phyloP scores from a whole-genome alignment of 2,113 vertebrate genomes.

The Regulus satrapa region DNA sequence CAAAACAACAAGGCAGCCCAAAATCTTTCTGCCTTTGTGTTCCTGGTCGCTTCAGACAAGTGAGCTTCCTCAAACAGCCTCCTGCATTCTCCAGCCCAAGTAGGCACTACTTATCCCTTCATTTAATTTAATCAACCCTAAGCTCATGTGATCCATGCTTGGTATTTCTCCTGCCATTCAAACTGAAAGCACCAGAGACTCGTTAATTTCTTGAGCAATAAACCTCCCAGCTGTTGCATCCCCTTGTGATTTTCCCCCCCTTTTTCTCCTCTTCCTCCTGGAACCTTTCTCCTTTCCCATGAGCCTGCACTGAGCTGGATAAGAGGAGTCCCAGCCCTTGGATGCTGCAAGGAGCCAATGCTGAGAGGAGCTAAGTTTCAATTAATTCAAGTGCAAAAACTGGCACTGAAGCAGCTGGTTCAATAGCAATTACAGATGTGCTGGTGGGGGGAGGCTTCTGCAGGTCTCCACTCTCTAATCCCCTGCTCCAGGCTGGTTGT shows the following conservation, averaged over 20 bases:
- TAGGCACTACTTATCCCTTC: neutral
- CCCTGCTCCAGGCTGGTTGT: neutral
- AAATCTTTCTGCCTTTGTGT: neutral
- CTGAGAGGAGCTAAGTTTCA: neutral
- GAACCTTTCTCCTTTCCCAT: neutral
- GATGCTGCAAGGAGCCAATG: neutral
- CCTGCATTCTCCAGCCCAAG: accelerated
- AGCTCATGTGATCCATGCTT: neutral
- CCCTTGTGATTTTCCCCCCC: accelerated
- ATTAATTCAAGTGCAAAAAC: neutral
- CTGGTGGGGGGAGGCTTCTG: neutral
- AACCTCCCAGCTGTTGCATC: neutral
- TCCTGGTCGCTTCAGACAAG: neutral
- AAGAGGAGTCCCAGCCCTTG: neutral
- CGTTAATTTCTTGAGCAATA: neutral
- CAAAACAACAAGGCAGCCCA: neutral
- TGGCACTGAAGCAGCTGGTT: neutral
- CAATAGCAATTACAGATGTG: neutral
- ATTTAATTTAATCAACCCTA: neutral
- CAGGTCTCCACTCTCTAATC: neutral
- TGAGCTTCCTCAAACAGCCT: neutral
- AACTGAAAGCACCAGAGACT: neutral
- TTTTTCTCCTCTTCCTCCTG: neutral
- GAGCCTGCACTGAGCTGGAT: neutral
- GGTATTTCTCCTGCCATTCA: neutral